Evolutionary conservation across 2,888 invertebrate genomes (phyloP).

Genomic region (Ecdyonurus torrentis): DNA sequence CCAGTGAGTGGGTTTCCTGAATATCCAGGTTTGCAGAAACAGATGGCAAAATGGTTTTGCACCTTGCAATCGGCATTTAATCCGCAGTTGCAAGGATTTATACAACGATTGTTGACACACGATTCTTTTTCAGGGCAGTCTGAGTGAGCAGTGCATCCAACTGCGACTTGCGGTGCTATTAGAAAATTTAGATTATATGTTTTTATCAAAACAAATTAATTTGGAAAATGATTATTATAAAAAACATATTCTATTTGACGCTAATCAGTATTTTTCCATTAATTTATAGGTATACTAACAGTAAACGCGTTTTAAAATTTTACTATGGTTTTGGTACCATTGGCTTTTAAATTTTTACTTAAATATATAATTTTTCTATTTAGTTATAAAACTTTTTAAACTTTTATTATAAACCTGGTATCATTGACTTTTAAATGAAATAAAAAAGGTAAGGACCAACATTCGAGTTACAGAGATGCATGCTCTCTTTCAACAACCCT

Average conservation of each 20-base stretch:
- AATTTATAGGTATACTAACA: no score
- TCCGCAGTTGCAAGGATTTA: slow-evolving; percentile 74
- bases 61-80: slow-evolving; percentile 67
- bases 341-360: no score
- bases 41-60: slow-evolving; percentile 68
- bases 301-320: no score
- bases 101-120: slow-evolving; percentile 63
- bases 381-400: no score
- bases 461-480: no score
- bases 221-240: neutral
- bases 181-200: slow-evolving; percentile 14
- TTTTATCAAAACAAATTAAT: neutral
- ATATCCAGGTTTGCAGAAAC: slow-evolving; percentile 63
- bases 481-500: no score
- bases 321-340: no score
- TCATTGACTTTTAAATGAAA: no score
- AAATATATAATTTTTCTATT: no score
- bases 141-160: slow-evolving; percentile 60
- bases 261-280: neutral
- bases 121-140: slow-evolving; percentile 71
- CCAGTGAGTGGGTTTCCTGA: slow-evolving; percentile 73
- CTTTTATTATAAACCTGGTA: no score
- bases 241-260: neutral
- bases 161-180: slow-evolving; percentile 40
- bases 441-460: no score